Percentiles rank a stretch among this genome's conserved stretches.
Conservation (phyloP, 2,888 invertebrate genomes). For the Brachycybe producta region DNA sequence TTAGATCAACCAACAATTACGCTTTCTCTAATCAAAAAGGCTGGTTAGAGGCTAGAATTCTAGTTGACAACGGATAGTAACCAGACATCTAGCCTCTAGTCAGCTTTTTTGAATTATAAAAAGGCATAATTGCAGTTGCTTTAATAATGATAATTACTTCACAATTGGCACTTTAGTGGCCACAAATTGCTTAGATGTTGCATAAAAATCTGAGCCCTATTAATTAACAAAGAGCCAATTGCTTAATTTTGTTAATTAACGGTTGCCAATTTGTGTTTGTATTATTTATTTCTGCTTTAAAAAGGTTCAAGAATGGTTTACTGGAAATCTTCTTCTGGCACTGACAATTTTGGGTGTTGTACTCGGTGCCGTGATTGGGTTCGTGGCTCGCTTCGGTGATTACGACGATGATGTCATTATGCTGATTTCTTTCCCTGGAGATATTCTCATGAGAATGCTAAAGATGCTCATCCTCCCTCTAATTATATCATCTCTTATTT, state of each 20-base stretch:
- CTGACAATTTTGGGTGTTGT: conserved; percentile 46
- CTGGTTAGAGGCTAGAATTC: no score
- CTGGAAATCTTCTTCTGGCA: conserved; percentile 43
- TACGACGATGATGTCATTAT: conserved; percentile 29
- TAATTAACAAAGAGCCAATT: not conserved
- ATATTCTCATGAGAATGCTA: conserved; percentile 50
- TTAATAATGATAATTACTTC: no score
- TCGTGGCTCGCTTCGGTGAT: conserved; percentile 39
- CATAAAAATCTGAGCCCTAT: no score
- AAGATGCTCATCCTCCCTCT: conserved; percentile 56
- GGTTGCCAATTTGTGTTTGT: no score
- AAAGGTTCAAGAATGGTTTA: conserved; percentile 35
- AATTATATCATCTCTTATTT: conserved; percentile 49
- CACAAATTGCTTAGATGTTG: no score
- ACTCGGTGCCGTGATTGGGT: conserved; percentile 46
- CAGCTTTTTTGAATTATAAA: no score
- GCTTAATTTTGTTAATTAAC: not conserved
- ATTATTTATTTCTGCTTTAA: not conserved
- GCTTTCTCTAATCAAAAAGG: no score
- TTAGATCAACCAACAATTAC: no score
- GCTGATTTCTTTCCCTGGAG: conserved; percentile 51
- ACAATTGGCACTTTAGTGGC: no score
- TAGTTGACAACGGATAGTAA: no score
- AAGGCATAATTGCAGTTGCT: no score
- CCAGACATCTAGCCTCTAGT: no score